A percentile compares a stretch with the other conserved stretches of the same genome.
Conservation (phyloP, 1,140 invertebrate genomes). For the Lepidurus arcticus region DNA sequence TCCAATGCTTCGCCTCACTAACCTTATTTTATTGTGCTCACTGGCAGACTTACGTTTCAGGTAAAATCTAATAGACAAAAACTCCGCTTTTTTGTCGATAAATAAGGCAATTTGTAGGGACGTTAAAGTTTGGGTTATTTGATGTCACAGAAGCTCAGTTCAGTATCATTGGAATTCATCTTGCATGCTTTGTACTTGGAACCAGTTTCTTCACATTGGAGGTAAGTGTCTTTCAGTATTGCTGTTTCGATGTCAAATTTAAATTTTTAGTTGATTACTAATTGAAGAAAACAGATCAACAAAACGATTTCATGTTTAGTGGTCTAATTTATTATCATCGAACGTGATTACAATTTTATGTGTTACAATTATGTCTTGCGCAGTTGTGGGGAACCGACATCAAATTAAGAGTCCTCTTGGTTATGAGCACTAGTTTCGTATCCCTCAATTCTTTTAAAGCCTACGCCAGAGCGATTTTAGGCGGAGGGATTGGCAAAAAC, state of each 20-base stretch:
- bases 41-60: constrained; percentile 98
- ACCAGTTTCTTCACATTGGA: constrained; percentile 73
- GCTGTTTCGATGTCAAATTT: not conserved
- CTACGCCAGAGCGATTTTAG: constrained; percentile 51
- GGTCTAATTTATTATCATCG: too few species aligned
- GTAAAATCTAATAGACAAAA: constrained; percentile 45
- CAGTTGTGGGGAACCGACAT: constrained; percentile 11
- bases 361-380: not conserved
- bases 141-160: constrained; percentile 99
- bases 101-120: constrained; percentile 50
- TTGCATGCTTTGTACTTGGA: constrained; percentile 81
- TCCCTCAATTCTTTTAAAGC: constrained; percentile 33
- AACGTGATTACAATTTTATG: not conserved
- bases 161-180: constrained; percentile 81
- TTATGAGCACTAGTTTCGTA: not conserved
- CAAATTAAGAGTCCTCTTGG: constrained; percentile 10
- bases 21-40: constrained; percentile 96
- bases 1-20: constrained; percentile 87
- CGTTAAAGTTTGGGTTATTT: constrained; percentile 85
- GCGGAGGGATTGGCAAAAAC: constrained; percentile 83
- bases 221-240: constrained; percentile 52
- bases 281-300: too few species aligned
- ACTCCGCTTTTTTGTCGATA: constrained; percentile 3
- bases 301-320: too few species aligned
- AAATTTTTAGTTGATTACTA: too few species aligned